Evolutionary conservation across 2,797 vertebrate genomes (phyloP).

Genomic region (Lagocephalus sceleratus): DNA sequence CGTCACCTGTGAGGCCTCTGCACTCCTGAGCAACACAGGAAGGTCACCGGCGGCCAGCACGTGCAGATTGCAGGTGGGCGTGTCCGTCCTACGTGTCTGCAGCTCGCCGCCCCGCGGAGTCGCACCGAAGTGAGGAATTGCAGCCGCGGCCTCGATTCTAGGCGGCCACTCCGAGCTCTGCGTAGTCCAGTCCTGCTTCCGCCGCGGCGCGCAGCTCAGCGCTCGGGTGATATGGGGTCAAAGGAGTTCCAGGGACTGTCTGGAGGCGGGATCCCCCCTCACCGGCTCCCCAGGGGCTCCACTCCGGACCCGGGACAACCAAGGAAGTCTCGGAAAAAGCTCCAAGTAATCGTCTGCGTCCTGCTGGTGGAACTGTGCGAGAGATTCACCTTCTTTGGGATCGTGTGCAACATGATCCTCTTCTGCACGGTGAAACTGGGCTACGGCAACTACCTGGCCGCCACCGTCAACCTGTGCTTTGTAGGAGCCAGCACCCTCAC

Average conservation of each 20-base stretch:
- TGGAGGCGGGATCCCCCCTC: slow-evolving; percentile 27
- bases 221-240: slow-evolving; percentile 59
- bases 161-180: slow-evolving; percentile 8
- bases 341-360: slow-evolving; percentile 81
- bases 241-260: slow-evolving; percentile 34
- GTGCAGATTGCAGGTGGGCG: slow-evolving; percentile 33
- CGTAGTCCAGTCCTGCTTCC: neutral
- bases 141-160: slow-evolving; percentile 37
- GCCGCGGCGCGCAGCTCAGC: slow-evolving; percentile 28
- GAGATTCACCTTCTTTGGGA: slow-evolving; percentile 89
- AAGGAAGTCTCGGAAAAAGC: slow-evolving; percentile 70
- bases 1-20: slow-evolving; percentile 30
- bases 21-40: slow-evolving; percentile 37
- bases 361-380: slow-evolving; percentile 90
- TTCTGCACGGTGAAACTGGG: slow-evolving; percentile 88
- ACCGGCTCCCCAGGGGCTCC: slow-evolving; percentile 25
- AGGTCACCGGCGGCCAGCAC: slow-evolving; percentile 28
- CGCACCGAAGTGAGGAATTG: slow-evolving; percentile 78
- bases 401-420: slow-evolving; percentile 91
- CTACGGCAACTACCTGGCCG: slow-evolving; percentile 84
- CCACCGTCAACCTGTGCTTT: slow-evolving; percentile 86
- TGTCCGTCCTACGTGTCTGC: slow-evolving; percentile 37
- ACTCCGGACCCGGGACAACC: slow-evolving; percentile 16
- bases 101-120: slow-evolving; percentile 47
- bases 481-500: slow-evolving; percentile 81